Conservation (phyloP, 2,113 vertebrate species). For the Ctenomys sociabilis region DNA sequence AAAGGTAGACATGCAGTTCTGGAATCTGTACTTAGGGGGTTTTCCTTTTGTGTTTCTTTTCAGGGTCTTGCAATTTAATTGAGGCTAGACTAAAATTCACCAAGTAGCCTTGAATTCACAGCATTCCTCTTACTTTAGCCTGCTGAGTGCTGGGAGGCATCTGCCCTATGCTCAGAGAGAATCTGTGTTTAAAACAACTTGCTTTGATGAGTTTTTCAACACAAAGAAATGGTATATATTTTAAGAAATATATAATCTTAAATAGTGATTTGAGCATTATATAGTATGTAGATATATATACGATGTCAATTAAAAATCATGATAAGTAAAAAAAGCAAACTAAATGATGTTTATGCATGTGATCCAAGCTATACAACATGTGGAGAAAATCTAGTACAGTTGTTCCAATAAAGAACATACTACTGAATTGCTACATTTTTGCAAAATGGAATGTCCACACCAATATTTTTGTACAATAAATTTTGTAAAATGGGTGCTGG, state of each 20-base stretch:
- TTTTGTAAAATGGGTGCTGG: background rate
- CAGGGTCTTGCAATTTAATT: background rate
- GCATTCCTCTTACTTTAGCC: background rate
- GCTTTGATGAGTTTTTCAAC: background rate
- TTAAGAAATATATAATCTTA: background rate
- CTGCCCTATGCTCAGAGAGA: background rate
- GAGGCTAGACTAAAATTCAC: background rate
- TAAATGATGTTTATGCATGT: background rate
- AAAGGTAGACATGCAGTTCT: background rate
- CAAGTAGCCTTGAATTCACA: background rate
- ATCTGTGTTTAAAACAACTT: background rate
- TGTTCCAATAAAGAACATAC: background rate
- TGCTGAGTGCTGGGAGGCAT: background rate
- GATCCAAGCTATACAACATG: background rate
- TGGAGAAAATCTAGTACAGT: background rate
- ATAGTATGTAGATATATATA: background rate
- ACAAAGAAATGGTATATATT: background rate
- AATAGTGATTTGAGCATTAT: background rate
- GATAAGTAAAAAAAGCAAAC: conserved; percentile 27
- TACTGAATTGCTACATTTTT: background rate
- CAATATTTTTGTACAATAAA: background rate
- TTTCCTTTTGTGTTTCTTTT: background rate
- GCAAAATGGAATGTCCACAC: background rate
- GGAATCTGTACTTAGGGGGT: background rate
- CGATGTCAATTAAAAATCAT: background rate